Evolutionary conservation across 2,888 invertebrate genomes (phyloP).

Genomic region (Melitaea athalia): DNA sequence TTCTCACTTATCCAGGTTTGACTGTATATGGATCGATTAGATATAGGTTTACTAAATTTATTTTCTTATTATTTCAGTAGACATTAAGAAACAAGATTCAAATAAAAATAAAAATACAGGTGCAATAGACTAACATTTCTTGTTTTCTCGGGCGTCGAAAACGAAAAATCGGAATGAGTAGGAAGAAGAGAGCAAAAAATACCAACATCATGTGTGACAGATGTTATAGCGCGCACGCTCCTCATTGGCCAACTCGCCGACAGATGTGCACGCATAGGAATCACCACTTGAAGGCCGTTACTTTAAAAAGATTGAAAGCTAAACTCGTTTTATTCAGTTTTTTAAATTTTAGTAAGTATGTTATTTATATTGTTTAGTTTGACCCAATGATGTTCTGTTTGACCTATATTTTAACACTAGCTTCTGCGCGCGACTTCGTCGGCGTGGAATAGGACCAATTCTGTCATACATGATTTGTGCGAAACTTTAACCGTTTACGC

Average conservation of each 20-base stretch:
- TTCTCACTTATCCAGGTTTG: too few relatives aligned
- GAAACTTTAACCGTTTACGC: too few relatives aligned
- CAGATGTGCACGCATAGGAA: constrained; percentile 60
- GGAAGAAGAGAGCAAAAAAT: constrained; percentile 50
- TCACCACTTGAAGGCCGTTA: constrained; percentile 20
- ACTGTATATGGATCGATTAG: too few relatives aligned
- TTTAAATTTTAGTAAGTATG: not conserved
- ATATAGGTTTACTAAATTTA: too few relatives aligned
- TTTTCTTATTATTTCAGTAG: not conserved
- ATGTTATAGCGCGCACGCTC: constrained; percentile 64
- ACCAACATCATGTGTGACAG: constrained; percentile 62
- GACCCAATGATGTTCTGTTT: too few relatives aligned
- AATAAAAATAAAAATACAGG: not conserved
- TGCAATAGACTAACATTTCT: not conserved
- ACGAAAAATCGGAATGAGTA: constrained; percentile 51
- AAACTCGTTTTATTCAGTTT: constrained; percentile 10
- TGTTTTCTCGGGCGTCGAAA: not conserved
- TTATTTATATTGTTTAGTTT: not conserved
- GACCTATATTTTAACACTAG: too few relatives aligned
- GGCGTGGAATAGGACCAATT: too few relatives aligned
- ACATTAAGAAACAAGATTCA: not conserved
- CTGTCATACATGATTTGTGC: too few relatives aligned
- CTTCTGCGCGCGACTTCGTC: too few relatives aligned
- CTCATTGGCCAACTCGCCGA: constrained; percentile 64
- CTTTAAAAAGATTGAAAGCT: constrained; percentile 19